Evolutionary conservation across 2,888 invertebrate genomes (phyloP).

Genomic region (Eupithecia dodoneata): DNA sequence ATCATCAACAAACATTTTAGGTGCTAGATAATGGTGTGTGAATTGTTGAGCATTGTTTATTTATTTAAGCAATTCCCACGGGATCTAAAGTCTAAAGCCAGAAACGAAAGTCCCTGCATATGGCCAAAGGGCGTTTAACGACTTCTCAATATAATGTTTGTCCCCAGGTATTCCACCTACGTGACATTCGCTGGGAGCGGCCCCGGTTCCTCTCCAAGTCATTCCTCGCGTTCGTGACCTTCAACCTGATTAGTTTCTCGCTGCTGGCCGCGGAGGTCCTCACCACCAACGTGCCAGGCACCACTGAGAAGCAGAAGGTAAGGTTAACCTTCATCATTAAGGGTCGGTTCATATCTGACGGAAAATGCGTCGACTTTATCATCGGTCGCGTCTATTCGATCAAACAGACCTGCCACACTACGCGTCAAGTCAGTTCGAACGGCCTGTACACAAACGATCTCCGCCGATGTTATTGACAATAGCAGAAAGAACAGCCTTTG

Average conservation of each 20-base stretch:
- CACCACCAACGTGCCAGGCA: constrained; percentile 82
- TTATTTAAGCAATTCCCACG: background rate
- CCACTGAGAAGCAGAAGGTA: constrained; percentile 82
- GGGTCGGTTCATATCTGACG: too few species aligned
- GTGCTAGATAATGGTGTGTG: too few species aligned
- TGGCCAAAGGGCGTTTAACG: background rate
- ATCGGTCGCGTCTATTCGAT: too few species aligned
- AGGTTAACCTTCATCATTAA: constrained; percentile 27
- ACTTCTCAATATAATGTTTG: constrained; percentile 33
- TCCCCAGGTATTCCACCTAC: constrained; percentile 93
- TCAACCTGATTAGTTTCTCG: constrained; percentile 95
- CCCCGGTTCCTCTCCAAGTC: constrained; percentile 96
- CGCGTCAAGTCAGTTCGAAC: too few species aligned
- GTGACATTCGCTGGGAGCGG: constrained; percentile 93
- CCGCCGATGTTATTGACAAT: too few species aligned
- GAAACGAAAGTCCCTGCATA: background rate
- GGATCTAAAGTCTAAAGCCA: too few species aligned
- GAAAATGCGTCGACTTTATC: too few species aligned
- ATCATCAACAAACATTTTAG: too few species aligned
- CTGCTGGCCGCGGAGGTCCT: constrained; percentile 89
- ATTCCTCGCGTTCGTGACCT: constrained; percentile 94
- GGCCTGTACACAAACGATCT: too few species aligned
- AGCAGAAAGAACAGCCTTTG: too few species aligned
- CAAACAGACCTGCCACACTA: too few species aligned
- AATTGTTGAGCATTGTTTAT: too few species aligned